Base-by-base conservation (phyloP, 2,797 vertebrate genomes). In the Acrossocheilus wenchowensis region DNA sequence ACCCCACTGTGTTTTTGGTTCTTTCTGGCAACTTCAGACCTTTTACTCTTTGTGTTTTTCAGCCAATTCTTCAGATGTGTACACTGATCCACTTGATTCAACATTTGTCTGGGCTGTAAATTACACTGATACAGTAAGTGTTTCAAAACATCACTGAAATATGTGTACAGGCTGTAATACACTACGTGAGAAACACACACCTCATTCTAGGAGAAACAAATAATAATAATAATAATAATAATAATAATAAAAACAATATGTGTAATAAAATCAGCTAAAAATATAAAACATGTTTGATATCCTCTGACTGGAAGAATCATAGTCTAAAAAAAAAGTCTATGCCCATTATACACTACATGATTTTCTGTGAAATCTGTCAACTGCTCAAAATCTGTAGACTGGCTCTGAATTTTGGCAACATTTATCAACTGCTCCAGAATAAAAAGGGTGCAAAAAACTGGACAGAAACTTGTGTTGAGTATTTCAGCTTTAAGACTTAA, bases 21-120 rank as follows among this genome's bases (percentile, higher is more conserved):
- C 78, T 89, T 36, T 17, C 54, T 71, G 17, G 21, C 39, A 6
- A 48, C 0, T 64, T 9, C 74, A 77, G 77, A 39, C 84, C 6
- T 6, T 88, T 41, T 75, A 86, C 82, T n/a, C 78, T 81, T 72
- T 95, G 87, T 93, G 87, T 93, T 71, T 93, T 94, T 50, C 94
- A 99, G 98, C 92, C 89, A 98, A 98, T 90, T 93, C 90, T 43
- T 96, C 97, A 8, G 91, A 93, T 0, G 3, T 95, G 11, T 72
- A 90, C 10, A 95, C 89, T 6, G 92, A 95, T 83, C 92, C 95
- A 14, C 2, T 80, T 17, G 92, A 94, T 21, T 89, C 73, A 0
- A 84, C 93, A 1, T 87, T 94, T 0, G 1, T 90, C 62, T 96
- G 94, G 94, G 90, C 91, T 77, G 88, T 90, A 87, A 92, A 94